Conservation (phyloP, 2,888 invertebrate genomes). For the Rhopalosiphum nymphaeae region DNA sequence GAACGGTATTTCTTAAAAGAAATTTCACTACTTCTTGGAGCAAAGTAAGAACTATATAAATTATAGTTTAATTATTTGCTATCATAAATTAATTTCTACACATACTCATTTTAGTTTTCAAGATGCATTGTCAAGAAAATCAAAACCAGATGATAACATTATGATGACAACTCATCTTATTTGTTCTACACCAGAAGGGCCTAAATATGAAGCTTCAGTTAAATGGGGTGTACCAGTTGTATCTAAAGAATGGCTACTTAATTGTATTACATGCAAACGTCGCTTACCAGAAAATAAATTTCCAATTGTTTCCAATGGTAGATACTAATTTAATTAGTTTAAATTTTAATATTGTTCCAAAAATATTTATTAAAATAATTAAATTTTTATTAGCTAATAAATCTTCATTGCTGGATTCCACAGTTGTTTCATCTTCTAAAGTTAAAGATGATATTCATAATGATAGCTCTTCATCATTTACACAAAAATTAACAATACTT, state of each 20-base stretch:
- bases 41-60: conserved; percentile 69
- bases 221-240: conserved; percentile 91
- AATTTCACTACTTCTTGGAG: conserved; percentile 81
- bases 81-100: background rate
- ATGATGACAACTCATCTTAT: conserved; percentile 85
- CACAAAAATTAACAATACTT: conserved; percentile 49
- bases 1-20: conserved; percentile 82
- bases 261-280: conserved; percentile 76
- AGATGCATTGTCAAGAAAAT: conserved; percentile 78
- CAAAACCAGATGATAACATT: conserved; percentile 72
- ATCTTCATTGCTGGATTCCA: background rate
- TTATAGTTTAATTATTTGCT: background rate
- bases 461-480: conserved; percentile 28
- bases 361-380: background rate
- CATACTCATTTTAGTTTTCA: conserved; percentile 72
- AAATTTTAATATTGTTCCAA: background rate
- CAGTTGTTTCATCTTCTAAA: background rate
- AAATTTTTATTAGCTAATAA: conserved; percentile 3
- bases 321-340: background rate
- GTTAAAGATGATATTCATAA: conserved; percentile 10
- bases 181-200: conserved; percentile 79
- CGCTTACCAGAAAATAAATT: conserved; percentile 74
- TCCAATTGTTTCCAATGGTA: conserved; percentile 66
- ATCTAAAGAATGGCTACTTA: conserved; percentile 81
- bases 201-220: conserved; percentile 84